Conservation (phyloP, 2,888 invertebrate species). For the Lithophane leautieri region DNA sequence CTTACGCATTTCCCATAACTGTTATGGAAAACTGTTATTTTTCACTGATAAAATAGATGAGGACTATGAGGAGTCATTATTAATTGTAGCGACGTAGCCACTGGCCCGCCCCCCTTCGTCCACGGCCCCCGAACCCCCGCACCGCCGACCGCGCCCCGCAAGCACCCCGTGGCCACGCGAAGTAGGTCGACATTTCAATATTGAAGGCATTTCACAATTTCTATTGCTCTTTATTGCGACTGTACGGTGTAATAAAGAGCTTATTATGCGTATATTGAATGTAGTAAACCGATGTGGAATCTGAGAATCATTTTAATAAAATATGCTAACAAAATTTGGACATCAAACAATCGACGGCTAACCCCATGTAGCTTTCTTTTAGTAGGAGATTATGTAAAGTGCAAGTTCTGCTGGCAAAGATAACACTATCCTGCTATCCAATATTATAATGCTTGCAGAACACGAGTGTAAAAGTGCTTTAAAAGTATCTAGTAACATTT, state of each 20-base stretch:
- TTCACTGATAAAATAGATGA: conserved; percentile 76
- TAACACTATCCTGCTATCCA: conserved; percentile 3
- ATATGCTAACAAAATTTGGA: conserved; percentile 43
- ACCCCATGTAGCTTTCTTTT: background rate
- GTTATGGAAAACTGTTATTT: conserved; percentile 57
- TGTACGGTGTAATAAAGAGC: conserved; percentile 83
- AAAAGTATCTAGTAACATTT: conserved; percentile 65
- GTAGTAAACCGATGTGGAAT: conserved; percentile 73
- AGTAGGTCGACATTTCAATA: conserved; percentile 88
- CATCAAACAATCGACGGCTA: background rate
- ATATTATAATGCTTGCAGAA: conserved; percentile 39
- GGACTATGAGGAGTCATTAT: conserved; percentile 80
- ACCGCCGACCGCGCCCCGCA: conserved; percentile 62
- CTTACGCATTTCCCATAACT: conserved; percentile 26
- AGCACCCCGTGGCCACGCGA: conserved; percentile 73
- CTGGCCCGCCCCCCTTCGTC: conserved; percentile 50
- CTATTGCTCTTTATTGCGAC: conserved; percentile 83
- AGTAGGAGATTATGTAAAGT: conserved; percentile 9
- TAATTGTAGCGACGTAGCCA: conserved; percentile 78
- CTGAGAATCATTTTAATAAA: conserved; percentile 61
- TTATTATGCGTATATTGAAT: conserved; percentile 79
- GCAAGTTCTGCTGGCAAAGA: conserved; percentile 16
- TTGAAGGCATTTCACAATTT: conserved; percentile 87
- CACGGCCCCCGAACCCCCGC: conserved; percentile 54
- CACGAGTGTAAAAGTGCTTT: conserved; percentile 36